Base-by-base conservation (phyloP, 2,888 invertebrate genomes). In the Rotaria socialis region DNA sequence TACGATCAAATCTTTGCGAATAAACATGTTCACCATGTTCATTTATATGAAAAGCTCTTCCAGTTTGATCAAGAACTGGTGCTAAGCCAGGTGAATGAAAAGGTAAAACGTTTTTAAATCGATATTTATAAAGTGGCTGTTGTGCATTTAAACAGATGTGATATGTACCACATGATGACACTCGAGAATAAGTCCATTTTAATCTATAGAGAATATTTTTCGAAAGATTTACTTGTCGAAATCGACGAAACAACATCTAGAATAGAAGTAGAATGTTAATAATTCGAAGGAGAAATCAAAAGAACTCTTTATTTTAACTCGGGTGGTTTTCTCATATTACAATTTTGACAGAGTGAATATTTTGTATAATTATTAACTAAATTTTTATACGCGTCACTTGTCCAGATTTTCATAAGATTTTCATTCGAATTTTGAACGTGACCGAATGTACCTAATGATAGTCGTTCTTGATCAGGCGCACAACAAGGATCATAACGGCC, bases 51-150 rank as follows among this genome's bases (percentile, higher is more conserved):
- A 10, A 80, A 22, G 75, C 41, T 80, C 7, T 6, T 22, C 22
- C 47, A 10, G 43, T 47, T 47, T 80, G 43, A 47, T 80, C 75
- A 11, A 47, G 24, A 19, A 80, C 75, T 47, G 75, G 75, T 0
- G 75, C 75, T 80, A 80, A 80, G 22, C 75, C 75, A 80, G 75
- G 75, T 47, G 75, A 80, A 80, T 80, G 75, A 80, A 80, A 80
- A 3, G 75, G 75, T 10, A 80, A 22, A 24, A 80, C 47, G 22
- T 7, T 10, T 27, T 47, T 43, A n/a, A 80, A 80, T 24, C 41
- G 75, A 47, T 80, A 14, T 2, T 80, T 43, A 80, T 80, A 80
- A 7, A 80, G 24, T 80, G 41, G 75, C 47, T 80, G 43, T 24
- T 80, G 22, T 8, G 43, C 24, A 47, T 41, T 80, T 47, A 22